Evolutionary conservation across 2,113 vertebrate genomes (phyloP).

Genomic region (Mus spicilegus): DNA sequence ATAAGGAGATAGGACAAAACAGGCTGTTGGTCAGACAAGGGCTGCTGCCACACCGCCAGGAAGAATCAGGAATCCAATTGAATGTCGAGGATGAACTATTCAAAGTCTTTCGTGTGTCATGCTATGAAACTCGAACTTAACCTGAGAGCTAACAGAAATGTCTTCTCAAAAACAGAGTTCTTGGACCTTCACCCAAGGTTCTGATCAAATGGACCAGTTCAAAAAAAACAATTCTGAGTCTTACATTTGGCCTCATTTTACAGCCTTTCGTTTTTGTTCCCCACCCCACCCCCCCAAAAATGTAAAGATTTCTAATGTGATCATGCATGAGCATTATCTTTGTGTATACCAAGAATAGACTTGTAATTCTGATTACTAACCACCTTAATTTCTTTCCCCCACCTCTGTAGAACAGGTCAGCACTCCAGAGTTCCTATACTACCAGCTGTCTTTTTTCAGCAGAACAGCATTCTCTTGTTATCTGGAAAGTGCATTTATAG

Average conservation of each 20-base stretch:
- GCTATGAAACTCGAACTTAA: not conserved
- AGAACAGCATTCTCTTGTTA: conserved; percentile 58
- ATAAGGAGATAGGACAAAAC: not conserved
- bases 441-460: conserved; percentile 65
- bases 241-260: not conserved
- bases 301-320: conserved; percentile 5
- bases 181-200: not conserved
- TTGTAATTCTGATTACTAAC: not conserved
- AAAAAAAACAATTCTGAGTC: not conserved
- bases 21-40: not conserved
- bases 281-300: no score
- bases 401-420: conserved; percentile 50
- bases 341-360: not conserved
- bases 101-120: not conserved
- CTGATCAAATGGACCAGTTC: not conserved
- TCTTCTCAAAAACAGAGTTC: not conserved
- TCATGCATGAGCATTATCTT: not conserved
- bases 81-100: not conserved
- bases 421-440: conserved; percentile 66
- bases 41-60: not conserved
- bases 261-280: not conserved
- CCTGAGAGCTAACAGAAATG: not conserved
- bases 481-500: conserved; percentile 6
- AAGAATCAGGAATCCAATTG: not conserved
- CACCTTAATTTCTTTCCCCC: not conserved